Evolutionary conservation across 2,113 vertebrate species (phyloP), one percentile per base, ranked within the genome.

Genomic region (Hypocryptadius cinnamomeus): DNA sequence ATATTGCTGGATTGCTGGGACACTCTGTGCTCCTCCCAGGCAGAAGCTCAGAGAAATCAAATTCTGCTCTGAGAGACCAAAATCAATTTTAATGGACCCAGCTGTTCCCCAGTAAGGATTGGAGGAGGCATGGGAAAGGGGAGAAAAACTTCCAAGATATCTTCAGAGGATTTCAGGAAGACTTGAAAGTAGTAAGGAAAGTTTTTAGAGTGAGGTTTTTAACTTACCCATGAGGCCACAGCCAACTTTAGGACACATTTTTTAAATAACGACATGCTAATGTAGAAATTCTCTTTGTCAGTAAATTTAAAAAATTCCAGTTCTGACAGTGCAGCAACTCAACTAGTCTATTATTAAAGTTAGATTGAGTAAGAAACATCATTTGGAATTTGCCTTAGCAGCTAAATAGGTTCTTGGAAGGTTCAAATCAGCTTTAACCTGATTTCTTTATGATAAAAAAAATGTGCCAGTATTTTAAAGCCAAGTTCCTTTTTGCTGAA

Each of bases 401-500:
- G 89, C 66, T 85, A 70, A 85, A 87, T 72, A 19, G 27, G 59
- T 70, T 96, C 84, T 87, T 65, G 54, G 53, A 87, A 81, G 73
- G 80, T 77, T 87, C 87, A 61, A 81, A 94, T 90, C 89, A 77
- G 91, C 81, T 82, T 87, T 89, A 79, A 91, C 78, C 63, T 33
- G 66, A 85, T 72, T 87, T 81, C 86, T 90, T 35, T 11, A 61
- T 8, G 57, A 89, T 76, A 53, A 85, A 93, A 87, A 92, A 57
- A 42, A 85, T 1, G 48, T 68, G 57, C 25, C 3, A 0, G 28
- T 17, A 28, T 60, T 86, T 85, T 51, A 47, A 84, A 66, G 64
- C 45, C 1, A 37, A 89, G 53, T 37, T 81, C 42, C 69, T 86
- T 88, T 63, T 37, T 80, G 65, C 73, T 64, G 77, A 51, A 89